phyloP scores from a whole-genome alignment of 37 sponge, comb jelly and placozoan species.

The Diacarnus erythraeanus region DNA sequence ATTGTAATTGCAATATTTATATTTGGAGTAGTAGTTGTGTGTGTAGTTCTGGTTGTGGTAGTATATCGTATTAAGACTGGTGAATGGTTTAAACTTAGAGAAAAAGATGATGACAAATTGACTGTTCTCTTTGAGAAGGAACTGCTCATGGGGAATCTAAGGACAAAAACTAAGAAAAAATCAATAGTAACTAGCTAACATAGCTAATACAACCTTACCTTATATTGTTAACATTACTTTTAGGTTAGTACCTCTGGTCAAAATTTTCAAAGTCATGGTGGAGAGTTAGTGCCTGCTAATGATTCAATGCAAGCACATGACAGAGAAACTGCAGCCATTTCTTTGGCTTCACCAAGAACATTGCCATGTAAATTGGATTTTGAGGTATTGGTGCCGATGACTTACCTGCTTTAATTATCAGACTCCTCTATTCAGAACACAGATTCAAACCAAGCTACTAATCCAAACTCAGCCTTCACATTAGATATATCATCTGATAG shows the following conservation, averaged over 20 bases:
- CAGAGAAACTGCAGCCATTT: too few relatives aligned
- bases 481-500: not conserved
- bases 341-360: too few relatives aligned
- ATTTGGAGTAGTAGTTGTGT: not conserved
- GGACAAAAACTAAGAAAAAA: not conserved
- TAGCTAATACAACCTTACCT: too few relatives aligned
- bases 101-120: not conserved
- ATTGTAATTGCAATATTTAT: not conserved
- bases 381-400: too few relatives aligned
- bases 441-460: not conserved
- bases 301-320: too few relatives aligned
- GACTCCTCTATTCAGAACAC: not conserved
- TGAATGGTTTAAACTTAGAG: not conserved
- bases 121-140: conserved; percentile 10
- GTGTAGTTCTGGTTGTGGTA: not conserved
- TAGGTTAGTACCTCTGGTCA: too few relatives aligned
- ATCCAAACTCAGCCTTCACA: not conserved
- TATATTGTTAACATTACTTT: too few relatives aligned
- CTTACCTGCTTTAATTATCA: too few relatives aligned
- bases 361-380: too few relatives aligned
- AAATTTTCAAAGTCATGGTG: too few relatives aligned
- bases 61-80: conserved; percentile 1
- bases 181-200: too few relatives aligned
- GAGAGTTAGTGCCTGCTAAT: too few relatives aligned
- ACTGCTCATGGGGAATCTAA: not conserved